phyloP scores from a whole-genome alignment of 1,140 invertebrate genomes.

The Drosophila equinoxialis region DNA sequence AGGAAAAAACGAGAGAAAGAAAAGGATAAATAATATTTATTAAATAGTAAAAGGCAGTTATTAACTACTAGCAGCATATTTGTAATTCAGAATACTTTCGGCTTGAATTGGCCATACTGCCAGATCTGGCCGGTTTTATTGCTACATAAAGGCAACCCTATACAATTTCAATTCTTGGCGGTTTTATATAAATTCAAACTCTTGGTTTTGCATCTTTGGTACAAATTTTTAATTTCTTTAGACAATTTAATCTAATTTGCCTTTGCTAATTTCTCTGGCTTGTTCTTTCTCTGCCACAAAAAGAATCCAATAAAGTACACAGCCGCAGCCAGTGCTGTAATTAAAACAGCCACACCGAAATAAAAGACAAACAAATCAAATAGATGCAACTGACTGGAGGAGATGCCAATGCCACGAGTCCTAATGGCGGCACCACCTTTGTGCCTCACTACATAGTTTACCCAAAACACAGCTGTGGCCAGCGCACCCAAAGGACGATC shows the following conservation, averaged over 20 bases:
- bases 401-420: conserved; percentile 60
- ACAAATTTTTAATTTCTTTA: conserved; percentile 12
- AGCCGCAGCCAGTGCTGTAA: conserved; percentile 33
- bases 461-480: conserved; percentile 86
- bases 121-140: not conserved
- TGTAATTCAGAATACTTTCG: too few species aligned
- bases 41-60: too few species aligned
- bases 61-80: too few species aligned
- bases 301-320: conserved; percentile 38
- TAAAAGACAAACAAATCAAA: conserved; percentile 71
- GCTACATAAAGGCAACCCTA: not conserved
- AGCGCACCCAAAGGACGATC: conserved; percentile 85
- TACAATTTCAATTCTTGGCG: not conserved
- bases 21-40: too few species aligned
- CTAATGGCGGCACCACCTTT: conserved; percentile 83
- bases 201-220: not conserved
- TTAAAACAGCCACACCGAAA: conserved; percentile 32
- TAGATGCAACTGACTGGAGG: conserved; percentile 65
- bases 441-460: conserved; percentile 86
- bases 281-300: conserved; percentile 44
- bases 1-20: not conserved
- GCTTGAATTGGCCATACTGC: not conserved
- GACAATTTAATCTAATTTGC: conserved; percentile 42
- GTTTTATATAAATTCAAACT: not conserved
- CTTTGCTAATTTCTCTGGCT: conserved; percentile 54